A percentile compares a stretch with the other conserved stretches of the same genome.
Evolutionary conservation across 1,140 invertebrate species (phyloP).

Genomic region (Drosophila arawakana): DNA sequence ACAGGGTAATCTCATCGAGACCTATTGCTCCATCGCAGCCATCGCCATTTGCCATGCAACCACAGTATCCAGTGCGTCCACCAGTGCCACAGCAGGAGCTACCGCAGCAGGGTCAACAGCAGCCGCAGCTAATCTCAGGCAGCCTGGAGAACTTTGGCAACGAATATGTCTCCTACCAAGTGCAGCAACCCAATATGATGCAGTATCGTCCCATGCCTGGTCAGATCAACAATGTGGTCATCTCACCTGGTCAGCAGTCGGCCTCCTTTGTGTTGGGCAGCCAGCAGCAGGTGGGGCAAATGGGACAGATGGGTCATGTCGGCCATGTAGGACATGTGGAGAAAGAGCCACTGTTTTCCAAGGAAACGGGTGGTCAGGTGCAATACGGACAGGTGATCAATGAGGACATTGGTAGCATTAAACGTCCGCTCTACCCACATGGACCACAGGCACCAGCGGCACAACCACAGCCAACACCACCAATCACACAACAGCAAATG

Average conservation of each 20-base stretch:
- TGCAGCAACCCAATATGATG: slow-evolving; percentile 80
- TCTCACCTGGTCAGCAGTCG: slow-evolving; percentile 87
- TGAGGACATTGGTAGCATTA: slow-evolving; percentile 72
- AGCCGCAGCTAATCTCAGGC: slow-evolving; percentile 56
- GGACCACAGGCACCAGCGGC: neutral
- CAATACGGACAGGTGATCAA: slow-evolving; percentile 83
- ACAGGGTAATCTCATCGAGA: slow-evolving; percentile 76
- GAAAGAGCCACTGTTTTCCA: slow-evolving; percentile 61
- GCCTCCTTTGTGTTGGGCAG: slow-evolving; percentile 88
- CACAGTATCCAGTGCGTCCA: slow-evolving; percentile 8
- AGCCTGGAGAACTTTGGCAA: slow-evolving; percentile 69
- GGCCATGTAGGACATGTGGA: slow-evolving; percentile 49
- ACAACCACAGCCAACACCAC: slow-evolving; percentile 25
- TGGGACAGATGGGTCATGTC: slow-evolving; percentile 17
- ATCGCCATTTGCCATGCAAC: slow-evolving; percentile 76
- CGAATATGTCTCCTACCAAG: slow-evolving; percentile 81
- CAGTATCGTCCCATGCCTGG: slow-evolving; percentile 84
- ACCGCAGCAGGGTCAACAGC: slow-evolving; percentile 27
- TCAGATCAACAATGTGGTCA: slow-evolving; percentile 87
- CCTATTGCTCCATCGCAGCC: slow-evolving; percentile 77
- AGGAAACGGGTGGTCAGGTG: slow-evolving; percentile 57
- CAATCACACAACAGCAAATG: slow-evolving; percentile 53
- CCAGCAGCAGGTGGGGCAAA: slow-evolving; percentile 85
- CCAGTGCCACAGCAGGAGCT: slow-evolving; percentile 19
- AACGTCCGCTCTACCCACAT: slow-evolving; percentile 38